phyloP scores from a whole-genome alignment of 1,140 invertebrate genomes.

The Zaprionus kolodkinae region DNA sequence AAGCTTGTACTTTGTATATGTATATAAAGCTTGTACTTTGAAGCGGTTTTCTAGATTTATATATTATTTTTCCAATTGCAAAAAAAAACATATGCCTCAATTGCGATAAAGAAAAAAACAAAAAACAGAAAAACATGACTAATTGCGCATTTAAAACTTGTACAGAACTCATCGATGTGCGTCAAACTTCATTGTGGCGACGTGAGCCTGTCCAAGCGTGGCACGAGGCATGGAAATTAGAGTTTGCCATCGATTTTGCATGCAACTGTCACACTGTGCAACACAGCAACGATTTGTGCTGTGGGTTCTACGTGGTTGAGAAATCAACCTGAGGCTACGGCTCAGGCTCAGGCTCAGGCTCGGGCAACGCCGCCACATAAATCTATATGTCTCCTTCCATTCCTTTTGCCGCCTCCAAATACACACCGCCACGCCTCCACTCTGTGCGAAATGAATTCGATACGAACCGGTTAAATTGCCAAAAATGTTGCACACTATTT shows the following conservation, averaged over 20 bases:
- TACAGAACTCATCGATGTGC: conserved; percentile 27
- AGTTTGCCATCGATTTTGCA: conserved; percentile 23
- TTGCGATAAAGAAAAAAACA: conserved; percentile 5
- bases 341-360: not conserved
- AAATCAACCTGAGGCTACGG: not conserved
- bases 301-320: conserved; percentile 16
- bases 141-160: conserved; percentile 41
- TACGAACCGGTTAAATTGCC: conserved; percentile 42
- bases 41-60: too few relatives aligned
- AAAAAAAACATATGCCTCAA: not conserved
- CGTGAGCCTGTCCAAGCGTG: conserved; percentile 30
- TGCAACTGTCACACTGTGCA: conserved; percentile 46
- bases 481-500: conserved; percentile 24
- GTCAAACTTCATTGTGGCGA: not conserved
- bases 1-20: too few relatives aligned
- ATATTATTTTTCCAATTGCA: not conserved
- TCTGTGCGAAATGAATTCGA: conserved; percentile 33
- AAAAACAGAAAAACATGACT: conserved; percentile 21
- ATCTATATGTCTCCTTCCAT: conserved; percentile 12
- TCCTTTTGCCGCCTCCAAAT: not conserved
- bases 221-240: conserved; percentile 38
- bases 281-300: conserved; percentile 34
- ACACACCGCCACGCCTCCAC: too few relatives aligned
- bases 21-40: too few relatives aligned
- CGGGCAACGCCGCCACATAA: conserved; percentile 8